Base-by-base conservation (phyloP, 1,140 invertebrate species). In the Lordiphosa clarofinis region DNA sequence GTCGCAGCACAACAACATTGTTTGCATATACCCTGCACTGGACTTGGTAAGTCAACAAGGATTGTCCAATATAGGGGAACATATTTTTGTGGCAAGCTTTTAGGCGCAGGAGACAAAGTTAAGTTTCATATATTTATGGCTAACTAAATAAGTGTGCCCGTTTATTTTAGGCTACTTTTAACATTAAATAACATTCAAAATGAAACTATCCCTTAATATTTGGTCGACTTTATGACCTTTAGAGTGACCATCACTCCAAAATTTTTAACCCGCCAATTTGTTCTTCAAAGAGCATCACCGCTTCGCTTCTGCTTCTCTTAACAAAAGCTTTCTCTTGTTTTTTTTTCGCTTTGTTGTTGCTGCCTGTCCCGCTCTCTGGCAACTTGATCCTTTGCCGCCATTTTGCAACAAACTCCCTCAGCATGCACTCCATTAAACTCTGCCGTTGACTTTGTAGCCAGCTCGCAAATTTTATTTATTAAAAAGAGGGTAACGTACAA, bases 361-460 rank as follows among this genome's bases (percentile, higher is more conserved):
- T 63, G n/a, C 21, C 31, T 33, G 49, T 61, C 35, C 12, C 47
- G 38, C 65, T 59, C 71, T 54, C 55, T 61, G 58, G 76, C 78
- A 82, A 82, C 62, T 82, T 82, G 76, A 82, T 82, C 76, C 76
- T 82, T 72, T 82, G 76, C 76, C 76, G 76, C 76, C 76, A 76
- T 82, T 82, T 84, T 74, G 78, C 67, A 76, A 81, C 68, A 73
- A 71, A 62, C 76, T 74, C 71, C 57, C 61, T 61, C 42, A 72
- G 58, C 73, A 76, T 81, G 72, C 76, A 81, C 76, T 81, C 76
- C 76, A 81, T 81, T 81, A 81, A 81, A 81, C 76, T 82, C 75
- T 72, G 76, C 58, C 72, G 75, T 82, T 66, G 75, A 82, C 76
- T 82, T 81, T 81, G 75, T 81, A 82, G 76, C 76, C 21, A 50